phyloP scores from a whole-genome alignment of 2,797 vertebrate species.

The Lagorchestes hirsutus region DNA sequence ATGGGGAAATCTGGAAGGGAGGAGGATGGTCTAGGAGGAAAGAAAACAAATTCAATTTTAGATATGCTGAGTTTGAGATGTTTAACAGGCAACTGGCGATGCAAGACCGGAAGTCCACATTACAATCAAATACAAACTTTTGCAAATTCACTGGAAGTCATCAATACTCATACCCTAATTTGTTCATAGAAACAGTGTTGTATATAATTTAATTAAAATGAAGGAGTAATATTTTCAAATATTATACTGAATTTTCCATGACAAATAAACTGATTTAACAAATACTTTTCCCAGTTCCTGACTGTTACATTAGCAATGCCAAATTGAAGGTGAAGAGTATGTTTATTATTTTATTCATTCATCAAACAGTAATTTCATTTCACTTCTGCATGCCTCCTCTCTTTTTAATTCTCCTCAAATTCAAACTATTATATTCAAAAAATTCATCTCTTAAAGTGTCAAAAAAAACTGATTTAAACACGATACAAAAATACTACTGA shows the following conservation, averaged over 20 bases:
- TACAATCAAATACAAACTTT: not conserved
- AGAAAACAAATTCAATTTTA: not conserved
- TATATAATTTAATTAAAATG: not conserved
- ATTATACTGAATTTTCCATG: not conserved
- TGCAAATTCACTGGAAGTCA: not conserved
- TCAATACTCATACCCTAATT: not conserved
- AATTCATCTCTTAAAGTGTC: not conserved
- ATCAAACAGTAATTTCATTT: not conserved
- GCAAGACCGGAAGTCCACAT: not conserved
- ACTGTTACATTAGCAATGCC: not conserved
- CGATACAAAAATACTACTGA: not conserved
- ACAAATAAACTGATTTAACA: conserved; percentile 24
- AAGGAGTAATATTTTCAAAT: not conserved
- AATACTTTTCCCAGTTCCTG: not conserved
- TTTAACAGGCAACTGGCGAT: not conserved
- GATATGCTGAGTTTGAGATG: not conserved
- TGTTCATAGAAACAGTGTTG: not conserved
- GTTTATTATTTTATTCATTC: not conserved
- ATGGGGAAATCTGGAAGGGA: not conserved
- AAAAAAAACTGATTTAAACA: not conserved
- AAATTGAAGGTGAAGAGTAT: not conserved
- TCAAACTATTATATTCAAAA: not conserved
- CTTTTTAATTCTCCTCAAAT: not conserved
- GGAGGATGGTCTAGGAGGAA: not conserved
- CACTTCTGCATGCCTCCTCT: not conserved